Evolutionary conservation across 2,888 invertebrate species (phyloP).

Genomic region (Ormyrus rosae): DNA sequence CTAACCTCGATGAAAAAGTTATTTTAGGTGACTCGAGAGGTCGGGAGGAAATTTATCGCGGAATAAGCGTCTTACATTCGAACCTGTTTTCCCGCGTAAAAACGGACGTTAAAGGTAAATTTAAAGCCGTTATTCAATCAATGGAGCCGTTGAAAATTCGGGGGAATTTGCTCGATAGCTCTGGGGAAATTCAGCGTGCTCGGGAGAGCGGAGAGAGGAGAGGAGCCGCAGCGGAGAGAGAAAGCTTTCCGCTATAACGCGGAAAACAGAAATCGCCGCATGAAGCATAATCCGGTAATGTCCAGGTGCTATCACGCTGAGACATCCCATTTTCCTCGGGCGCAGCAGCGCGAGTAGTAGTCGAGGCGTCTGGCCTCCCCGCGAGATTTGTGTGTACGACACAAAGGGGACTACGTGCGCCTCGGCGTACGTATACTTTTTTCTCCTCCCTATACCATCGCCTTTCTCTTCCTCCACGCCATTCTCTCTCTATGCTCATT

Average conservation of each 20-base stretch:
- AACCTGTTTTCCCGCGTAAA: too few relatives aligned
- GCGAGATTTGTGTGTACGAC: conserved; percentile 37
- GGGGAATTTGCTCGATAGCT: too few relatives aligned
- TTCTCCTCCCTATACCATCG: not conserved
- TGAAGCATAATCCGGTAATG: conserved; percentile 47
- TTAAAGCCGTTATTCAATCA: too few relatives aligned
- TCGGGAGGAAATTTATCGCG: too few relatives aligned
- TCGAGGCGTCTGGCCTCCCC: not conserved
- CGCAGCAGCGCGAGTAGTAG: not conserved
- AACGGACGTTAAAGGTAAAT: too few relatives aligned
- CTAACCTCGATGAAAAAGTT: too few relatives aligned
- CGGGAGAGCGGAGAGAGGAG: not conserved
- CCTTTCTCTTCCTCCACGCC: not conserved
- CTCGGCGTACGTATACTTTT: not conserved
- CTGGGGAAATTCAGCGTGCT: too few relatives aligned
- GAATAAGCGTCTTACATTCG: too few relatives aligned
- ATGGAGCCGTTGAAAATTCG: too few relatives aligned
- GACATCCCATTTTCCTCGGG: conserved; percentile 46
- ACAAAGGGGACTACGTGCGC: conserved; percentile 37
- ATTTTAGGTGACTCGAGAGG: too few relatives aligned
- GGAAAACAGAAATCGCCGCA: conserved; percentile 35
- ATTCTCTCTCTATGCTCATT: conserved; percentile 31
- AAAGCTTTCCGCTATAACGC: conserved; percentile 28
- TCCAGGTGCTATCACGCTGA: conserved; percentile 45
- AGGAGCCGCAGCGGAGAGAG: not conserved